Evolutionary conservation across 2,888 invertebrate species (phyloP).

Genomic region (Melieria picta): DNA sequence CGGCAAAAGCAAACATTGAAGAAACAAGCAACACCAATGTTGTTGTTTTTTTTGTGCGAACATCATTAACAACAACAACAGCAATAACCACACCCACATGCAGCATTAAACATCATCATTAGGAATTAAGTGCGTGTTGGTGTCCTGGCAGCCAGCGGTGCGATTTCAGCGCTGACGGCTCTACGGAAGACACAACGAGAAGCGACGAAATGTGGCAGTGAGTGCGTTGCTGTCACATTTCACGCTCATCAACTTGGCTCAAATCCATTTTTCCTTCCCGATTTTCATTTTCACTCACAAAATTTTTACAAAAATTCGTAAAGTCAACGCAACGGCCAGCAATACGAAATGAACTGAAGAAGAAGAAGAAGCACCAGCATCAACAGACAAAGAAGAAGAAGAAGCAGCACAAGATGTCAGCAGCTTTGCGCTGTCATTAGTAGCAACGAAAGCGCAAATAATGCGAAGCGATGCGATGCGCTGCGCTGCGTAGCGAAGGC

Average conservation of each 20-base stretch:
- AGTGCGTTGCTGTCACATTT: neutral
- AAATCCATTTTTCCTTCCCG: neutral
- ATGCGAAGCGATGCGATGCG: conserved; percentile 6
- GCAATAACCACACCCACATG: conserved; percentile 1
- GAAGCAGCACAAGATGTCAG: neutral
- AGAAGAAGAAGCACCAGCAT: neutral
- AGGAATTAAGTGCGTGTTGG: neutral
- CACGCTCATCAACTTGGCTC: conserved; percentile 11
- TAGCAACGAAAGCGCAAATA: conserved; percentile 7
- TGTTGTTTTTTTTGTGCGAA: too few relatives aligned
- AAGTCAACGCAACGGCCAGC: neutral
- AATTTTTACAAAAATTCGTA: too few relatives aligned
- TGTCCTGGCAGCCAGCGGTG: too few relatives aligned
- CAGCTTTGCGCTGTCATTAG: neutral
- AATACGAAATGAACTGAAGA: neutral
- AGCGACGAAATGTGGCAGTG: neutral
- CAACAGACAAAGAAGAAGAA: neutral
- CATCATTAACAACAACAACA: conserved; percentile 1
- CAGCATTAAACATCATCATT: neutral
- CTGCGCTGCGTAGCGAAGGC: neutral
- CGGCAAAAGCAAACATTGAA: too few relatives aligned
- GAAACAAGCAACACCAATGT: too few relatives aligned
- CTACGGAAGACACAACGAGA: too few relatives aligned
- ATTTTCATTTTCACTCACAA: neutral
- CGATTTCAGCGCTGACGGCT: too few relatives aligned